A percentile compares a stretch with the other conserved stretches of the same genome.
Conservation (phyloP, 2,888 invertebrate genomes). For the Pachliopta kotzebuea region DNA sequence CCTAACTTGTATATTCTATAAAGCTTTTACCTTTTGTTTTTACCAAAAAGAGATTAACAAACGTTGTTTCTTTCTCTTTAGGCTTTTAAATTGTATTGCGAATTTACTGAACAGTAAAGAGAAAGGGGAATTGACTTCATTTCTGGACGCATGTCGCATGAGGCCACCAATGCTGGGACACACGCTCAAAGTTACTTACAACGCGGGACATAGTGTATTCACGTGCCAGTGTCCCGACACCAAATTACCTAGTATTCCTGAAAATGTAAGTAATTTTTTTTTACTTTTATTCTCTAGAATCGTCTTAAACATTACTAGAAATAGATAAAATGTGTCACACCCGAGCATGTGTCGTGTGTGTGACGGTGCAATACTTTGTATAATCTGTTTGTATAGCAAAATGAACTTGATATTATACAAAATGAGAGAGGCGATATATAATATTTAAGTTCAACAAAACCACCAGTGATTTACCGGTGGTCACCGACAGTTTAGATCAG, state of each 20-base stretch:
- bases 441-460: too few species aligned
- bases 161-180: conserved; percentile 67
- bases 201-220: conserved; percentile 66
- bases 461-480: too few species aligned
- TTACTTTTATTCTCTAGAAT: neutral
- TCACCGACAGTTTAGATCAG: too few species aligned
- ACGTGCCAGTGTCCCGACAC: conserved; percentile 88
- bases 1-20: too few species aligned
- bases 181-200: conserved; percentile 63
- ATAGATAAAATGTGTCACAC: neutral
- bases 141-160: conserved; percentile 65
- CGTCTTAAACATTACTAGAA: neutral
- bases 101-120: conserved; percentile 83
- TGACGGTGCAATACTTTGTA: too few species aligned
- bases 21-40: too few species aligned
- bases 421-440: too few species aligned
- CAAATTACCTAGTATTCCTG: conserved; percentile 95
- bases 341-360: too few species aligned
- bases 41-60: too few species aligned
- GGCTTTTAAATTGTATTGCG: conserved; percentile 90
- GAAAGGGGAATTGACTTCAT: conserved; percentile 57
- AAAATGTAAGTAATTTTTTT: conserved; percentile 87
- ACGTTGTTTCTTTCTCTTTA: conserved; percentile 48
- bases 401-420: too few species aligned
- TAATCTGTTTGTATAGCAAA: too few species aligned